Evolutionary conservation across 2,113 vertebrate species (phyloP), one percentile per base, ranked within the genome.

Genomic region (Pica pica): DNA sequence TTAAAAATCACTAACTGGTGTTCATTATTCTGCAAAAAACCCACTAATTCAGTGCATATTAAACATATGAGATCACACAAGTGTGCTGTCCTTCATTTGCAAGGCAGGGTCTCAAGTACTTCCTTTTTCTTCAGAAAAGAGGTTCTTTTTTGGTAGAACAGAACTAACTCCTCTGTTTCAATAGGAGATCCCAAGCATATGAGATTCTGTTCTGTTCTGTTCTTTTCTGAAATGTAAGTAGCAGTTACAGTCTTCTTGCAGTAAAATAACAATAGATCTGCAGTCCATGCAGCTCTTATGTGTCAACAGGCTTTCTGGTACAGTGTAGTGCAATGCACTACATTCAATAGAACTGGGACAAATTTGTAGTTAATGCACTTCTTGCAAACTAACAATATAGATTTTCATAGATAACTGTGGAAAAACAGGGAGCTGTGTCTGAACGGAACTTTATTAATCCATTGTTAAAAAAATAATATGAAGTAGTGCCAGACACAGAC

Each of bases 1-100:
- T 97, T 87, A 94, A 96, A 97, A 96, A 91, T 73, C 27, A 88
- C 90, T 91, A 80, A 94, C 91, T 94, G 60, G 87, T 97, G 67
- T 88, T 94, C 46, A 26, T 30, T 80, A 44, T 76, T 94, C 92
- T 92, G 81, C 93, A 86, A 95, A 90, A 90, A 77, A 26, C 23
- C 20, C 52, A 71, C 77, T 64, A 9, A 93, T 93, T 97, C 94
- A 50, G 89, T 91, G 88, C 65, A 80, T 91, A 93, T 93, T 91
- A 94, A 97, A 95, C 33, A 70, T 21, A 33, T 5, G 28, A 81
- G 55, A 44, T 93, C 83, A 87, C 71, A 90, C 74, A 59, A 83
- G n/a, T 41, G 31, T 63, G 55, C n/a, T 59, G 52, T 65, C 53
- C 52, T 94, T 89, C 76, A 75, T 82, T 92, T 94, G 89, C 71